Conservation (phyloP, 2,888 invertebrate genomes). For the Enchytraeus crypticus region DNA sequence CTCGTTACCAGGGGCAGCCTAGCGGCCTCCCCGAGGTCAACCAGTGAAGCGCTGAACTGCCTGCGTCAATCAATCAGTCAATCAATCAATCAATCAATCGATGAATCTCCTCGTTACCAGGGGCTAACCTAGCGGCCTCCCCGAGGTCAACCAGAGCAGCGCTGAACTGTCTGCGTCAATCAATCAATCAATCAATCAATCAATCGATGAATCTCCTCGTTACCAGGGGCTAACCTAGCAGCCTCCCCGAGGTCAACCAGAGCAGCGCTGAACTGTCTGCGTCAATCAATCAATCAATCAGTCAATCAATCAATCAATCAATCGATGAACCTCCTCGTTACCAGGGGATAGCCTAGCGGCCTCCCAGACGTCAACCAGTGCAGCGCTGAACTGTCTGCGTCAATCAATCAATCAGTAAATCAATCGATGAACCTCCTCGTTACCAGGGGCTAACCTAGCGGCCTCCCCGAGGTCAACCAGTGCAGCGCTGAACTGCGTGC, state of each 20-base stretch:
- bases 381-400: slow-evolving; percentile 50
- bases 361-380: slow-evolving; percentile 71
- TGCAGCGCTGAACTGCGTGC: slow-evolving; percentile 55
- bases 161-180: slow-evolving; percentile 38
- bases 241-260: slow-evolving; percentile 75
- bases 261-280: slow-evolving; percentile 53
- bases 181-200: no score
- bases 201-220: slow-evolving; percentile 64
- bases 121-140: slow-evolving; percentile 47
- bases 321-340: slow-evolving; percentile 64
- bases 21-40: no score
- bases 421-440: slow-evolving; percentile 64
- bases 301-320: slow-evolving; percentile 65
- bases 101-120: not conserved
- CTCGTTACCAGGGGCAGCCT: no score
- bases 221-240: slow-evolving; percentile 62
- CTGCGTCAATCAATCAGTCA: not conserved
- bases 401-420: slow-evolving; percentile 67
- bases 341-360: slow-evolving; percentile 66
- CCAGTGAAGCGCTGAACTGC: not conserved
- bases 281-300: no score
- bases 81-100: not conserved
- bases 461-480: slow-evolving; percentile 75
- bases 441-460: slow-evolving; percentile 62
- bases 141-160: slow-evolving; percentile 71